Percentiles rank a stretch among this genome's conserved stretches.
Conservation (phyloP, 2,888 invertebrate genomes). For the Stenodera caucasica region DNA sequence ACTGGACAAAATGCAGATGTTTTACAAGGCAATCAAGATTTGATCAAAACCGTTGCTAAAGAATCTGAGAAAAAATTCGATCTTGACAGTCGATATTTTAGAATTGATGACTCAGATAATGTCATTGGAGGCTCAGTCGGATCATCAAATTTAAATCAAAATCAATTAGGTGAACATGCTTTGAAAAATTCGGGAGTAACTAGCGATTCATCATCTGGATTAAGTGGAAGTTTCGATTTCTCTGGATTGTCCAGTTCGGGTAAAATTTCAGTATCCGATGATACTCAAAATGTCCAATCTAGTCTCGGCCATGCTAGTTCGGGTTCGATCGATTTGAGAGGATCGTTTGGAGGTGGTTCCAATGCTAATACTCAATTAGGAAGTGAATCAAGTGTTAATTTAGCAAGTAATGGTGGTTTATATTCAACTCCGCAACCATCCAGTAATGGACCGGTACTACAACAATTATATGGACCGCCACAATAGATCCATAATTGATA, state of each 20-base stretch:
- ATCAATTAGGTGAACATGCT: background rate
- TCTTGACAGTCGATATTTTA: background rate
- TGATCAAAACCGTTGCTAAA: background rate
- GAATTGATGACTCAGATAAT: background rate
- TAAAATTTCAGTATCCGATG: background rate
- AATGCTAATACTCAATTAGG: background rate
- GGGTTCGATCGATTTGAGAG: background rate
- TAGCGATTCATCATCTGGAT: background rate
- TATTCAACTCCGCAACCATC: background rate
- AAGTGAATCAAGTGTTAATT: background rate
- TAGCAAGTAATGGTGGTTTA: background rate
- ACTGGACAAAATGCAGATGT: slow-evolving; percentile 11
- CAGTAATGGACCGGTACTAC: background rate
- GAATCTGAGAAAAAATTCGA: background rate
- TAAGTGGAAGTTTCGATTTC: background rate
- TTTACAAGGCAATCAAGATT: background rate
- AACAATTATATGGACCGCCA: background rate
- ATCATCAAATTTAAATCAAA: background rate
- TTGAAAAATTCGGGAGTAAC: background rate
- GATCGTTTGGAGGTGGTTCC: background rate
- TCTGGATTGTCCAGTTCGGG: background rate
- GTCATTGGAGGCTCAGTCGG: background rate
- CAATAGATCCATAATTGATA: background rate
- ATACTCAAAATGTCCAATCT: background rate
- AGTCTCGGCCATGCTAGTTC: background rate